A percentile compares a stretch with the other conserved stretches of the same genome.
phyloP scores from a whole-genome alignment of 2,113 vertebrate genomes.

The Saccopteryx bilineata region DNA sequence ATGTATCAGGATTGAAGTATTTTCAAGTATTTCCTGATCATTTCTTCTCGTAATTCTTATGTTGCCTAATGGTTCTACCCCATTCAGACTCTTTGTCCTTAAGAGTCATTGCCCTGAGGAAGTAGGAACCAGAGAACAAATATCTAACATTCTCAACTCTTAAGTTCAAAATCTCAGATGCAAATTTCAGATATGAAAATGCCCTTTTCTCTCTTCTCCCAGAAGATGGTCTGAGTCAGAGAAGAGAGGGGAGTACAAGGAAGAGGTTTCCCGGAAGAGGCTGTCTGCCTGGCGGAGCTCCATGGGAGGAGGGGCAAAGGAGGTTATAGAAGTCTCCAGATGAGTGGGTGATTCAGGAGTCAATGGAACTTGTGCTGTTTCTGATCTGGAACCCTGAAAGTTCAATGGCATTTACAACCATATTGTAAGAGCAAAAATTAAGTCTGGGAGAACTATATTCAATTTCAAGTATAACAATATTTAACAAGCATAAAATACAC shows the following conservation, averaged over 20 bases:
- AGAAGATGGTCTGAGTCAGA: neutral
- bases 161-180: neutral
- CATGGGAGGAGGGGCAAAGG: accelerated
- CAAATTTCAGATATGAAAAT: neutral
- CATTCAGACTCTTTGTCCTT: neutral
- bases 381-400: neutral
- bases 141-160: neutral
- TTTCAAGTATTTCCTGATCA: neutral
- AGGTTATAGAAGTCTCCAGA: neutral
- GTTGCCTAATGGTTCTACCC: neutral
- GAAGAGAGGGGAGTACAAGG: neutral
- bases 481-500: neutral
- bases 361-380: neutral
- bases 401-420: neutral
- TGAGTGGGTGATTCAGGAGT: neutral
- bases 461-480: neutral
- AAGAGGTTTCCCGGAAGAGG: neutral
- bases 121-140: neutral
- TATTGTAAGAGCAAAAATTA: neutral
- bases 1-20: neutral
- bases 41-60: neutral
- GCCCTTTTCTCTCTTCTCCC: neutral
- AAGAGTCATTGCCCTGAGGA: neutral
- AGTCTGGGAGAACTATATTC: neutral
- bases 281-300: neutral